These are phyloP conservation scores for Macroteleia sp. DNA, from an alignment of 2,888 invertebrate genomes.

Conservation along the genomic window DNA sequence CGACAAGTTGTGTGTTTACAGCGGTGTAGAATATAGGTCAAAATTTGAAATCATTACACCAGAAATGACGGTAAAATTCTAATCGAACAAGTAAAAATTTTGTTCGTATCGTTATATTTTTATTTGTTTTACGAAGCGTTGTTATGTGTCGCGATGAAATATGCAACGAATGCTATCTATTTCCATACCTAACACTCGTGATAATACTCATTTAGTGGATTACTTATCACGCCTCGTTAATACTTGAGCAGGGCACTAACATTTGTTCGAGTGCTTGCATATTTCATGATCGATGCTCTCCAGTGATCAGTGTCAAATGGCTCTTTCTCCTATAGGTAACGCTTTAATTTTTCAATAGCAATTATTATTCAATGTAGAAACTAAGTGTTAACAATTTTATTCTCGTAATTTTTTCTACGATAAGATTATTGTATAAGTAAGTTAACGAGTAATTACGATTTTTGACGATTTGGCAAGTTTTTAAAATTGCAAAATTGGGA, in stretches of 20 bases:
- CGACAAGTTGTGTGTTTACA: no score
- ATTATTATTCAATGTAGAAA: neutral
- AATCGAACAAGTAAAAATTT: no score
- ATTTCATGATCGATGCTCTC: slow-evolving; percentile 6
- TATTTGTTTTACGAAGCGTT: neutral
- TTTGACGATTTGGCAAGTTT: no score
- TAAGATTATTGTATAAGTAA: no score
- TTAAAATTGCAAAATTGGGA: no score
- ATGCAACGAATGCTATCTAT: slow-evolving; percentile 2
- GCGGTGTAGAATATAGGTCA: no score
- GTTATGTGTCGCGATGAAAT: slow-evolving; percentile 6
- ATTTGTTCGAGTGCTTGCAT: slow-evolving; percentile 7
- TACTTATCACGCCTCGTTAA: slow-evolving; percentile 20
- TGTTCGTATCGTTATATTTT: no score
- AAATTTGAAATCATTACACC: no score
- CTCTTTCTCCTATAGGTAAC: neutral
- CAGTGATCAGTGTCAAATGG: neutral
- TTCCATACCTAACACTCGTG: neutral
- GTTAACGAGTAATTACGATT: no score
- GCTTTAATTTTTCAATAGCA: neutral
- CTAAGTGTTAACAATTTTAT: no score
- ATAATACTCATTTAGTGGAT: slow-evolving; percentile 22
- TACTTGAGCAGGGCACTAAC: slow-evolving; percentile 14
- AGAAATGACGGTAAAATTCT: no score
- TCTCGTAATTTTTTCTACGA: no score